These are phyloP conservation scores for Rutilus rutilus DNA, from an alignment of 2,113 vertebrate genomes.

Conservation along the genomic window DNA sequence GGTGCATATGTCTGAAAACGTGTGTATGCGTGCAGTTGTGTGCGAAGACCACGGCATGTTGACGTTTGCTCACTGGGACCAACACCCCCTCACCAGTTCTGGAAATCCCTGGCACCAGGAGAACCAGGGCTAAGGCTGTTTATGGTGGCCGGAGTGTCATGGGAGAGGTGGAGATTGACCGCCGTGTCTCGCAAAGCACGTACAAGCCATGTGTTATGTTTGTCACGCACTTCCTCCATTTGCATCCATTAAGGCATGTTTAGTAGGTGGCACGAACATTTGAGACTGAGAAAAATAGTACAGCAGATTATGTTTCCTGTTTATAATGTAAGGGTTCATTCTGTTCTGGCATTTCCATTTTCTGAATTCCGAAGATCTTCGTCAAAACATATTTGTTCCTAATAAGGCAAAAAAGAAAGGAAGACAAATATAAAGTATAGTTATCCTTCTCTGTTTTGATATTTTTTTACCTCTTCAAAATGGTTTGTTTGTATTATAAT, in stretches of 20 bases:
- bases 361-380: background rate
- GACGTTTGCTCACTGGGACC: conserved; percentile 73
- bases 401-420: background rate
- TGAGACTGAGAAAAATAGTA: conserved; percentile 69
- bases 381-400: background rate
- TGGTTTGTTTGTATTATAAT: background rate
- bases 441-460: background rate
- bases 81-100: conserved; percentile 69
- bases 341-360: conserved; percentile 33
- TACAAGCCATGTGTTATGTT: conserved; percentile 9
- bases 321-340: conserved; percentile 68
- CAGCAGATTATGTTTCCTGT: conserved; percentile 50
- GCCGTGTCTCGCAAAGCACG: conserved; percentile 59
- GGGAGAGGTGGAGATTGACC: background rate
- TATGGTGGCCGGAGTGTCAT: conserved; percentile 44
- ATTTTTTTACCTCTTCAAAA: background rate
- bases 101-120: conserved; percentile 64
- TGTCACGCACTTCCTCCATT: conserved; percentile 75
- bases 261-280: conserved; percentile 37
- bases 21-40: conserved; percentile 10
- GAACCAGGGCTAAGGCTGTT: conserved; percentile 67
- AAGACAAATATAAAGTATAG: background rate
- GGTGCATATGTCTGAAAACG: conserved; percentile 23
- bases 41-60: conserved; percentile 70
- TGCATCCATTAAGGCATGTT: conserved; percentile 67